Evolutionary conservation across 2,113 vertebrate species (phyloP), one percentile per base, ranked within the genome.

Genomic region (Halichoeres trimaculatus): DNA sequence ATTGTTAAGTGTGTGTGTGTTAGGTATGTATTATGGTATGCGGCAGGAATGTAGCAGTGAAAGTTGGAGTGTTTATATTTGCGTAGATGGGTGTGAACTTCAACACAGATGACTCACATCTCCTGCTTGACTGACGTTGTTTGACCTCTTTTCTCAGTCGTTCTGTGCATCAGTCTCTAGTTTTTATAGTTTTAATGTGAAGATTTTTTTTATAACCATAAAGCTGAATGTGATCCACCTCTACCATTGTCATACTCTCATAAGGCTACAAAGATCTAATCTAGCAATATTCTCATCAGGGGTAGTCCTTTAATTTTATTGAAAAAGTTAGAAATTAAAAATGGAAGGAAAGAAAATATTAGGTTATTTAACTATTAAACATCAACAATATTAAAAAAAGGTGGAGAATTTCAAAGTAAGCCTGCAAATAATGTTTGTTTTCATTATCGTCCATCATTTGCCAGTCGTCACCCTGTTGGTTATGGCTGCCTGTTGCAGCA

Each of bases 21-120:
- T 41, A 23, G 14, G 53, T 48, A n/a, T 26, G 30, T n/a, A 8
- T n/a, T 57, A 13, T 69, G 54, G 26, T 48, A 69, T 69, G 40
- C 17, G 5, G 45, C 56, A 60, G 56, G 45, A 61, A 53, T 60
- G 45, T 41, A 45, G 17, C 43, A 19, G 43, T 8, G 43, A 45
- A 14, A 45, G 16, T 45, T 19, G 14, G n/a, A 11, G 38, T 55
- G 19, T 55, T 0, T 17, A 5, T 13, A 10, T 68, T 54, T 70
- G 16, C 1, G 35, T 34, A 52, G 10, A 9, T 12, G 40, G 52
- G 53, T 23, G 65, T 56, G 65, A 8, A 22, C 24, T 35, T 5
- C 12, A 2, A 13, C 40, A 2, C 41, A 20, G 11, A 17, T 59
- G 68, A 70, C 3, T 59, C 41, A 58, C 3, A 48, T 5, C 35